Percentiles rank a stretch among this genome's conserved stretches.
Evolutionary conservation across 1,140 invertebrate species (phyloP).

Genomic region (Drosophila pallidifrons): DNA sequence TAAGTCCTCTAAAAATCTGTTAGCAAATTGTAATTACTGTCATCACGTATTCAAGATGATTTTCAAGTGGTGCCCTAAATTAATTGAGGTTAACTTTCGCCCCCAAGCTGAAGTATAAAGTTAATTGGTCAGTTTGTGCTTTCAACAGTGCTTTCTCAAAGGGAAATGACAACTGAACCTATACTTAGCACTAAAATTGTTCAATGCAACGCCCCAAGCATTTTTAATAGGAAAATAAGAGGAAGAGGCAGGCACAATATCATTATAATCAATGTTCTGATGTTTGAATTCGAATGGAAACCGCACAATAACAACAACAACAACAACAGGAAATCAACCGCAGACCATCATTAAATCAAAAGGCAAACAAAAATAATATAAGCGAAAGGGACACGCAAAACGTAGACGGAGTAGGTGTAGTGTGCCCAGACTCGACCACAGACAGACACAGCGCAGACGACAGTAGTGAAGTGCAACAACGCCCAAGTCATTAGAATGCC

Average conservation of each 20-base stretch:
- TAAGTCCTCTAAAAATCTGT: too few species aligned
- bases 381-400: slow-evolving; percentile 10
- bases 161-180: slow-evolving; percentile 31
- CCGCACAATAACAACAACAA: slow-evolving; percentile 20
- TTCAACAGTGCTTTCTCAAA: slow-evolving; percentile 4
- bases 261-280: slow-evolving; percentile 68
- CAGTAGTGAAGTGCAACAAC: slow-evolving; percentile 51
- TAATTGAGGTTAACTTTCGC: slow-evolving; percentile 5
- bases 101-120: neutral
- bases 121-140: slow-evolving; percentile 47
- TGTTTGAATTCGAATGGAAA: slow-evolving; percentile 23
- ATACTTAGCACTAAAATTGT: slow-evolving; percentile 37
- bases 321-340: slow-evolving; percentile 11
- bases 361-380: slow-evolving; percentile 65
- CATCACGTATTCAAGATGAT: too few species aligned
- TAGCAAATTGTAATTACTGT: too few species aligned
- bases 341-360: slow-evolving; percentile 74
- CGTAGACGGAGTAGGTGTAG: slow-evolving; percentile 14
- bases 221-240: slow-evolving; percentile 29
- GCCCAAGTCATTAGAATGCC: slow-evolving; percentile 82
- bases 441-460: slow-evolving; percentile 24
- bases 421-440: slow-evolving; percentile 24
- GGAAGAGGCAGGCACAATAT: slow-evolving; percentile 20
- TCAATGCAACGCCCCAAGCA: slow-evolving; percentile 42
- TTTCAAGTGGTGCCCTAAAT: neutral